Percentiles rank a stretch among this genome's conserved stretches.
phyloP scores from a whole-genome alignment of 2,888 invertebrate species.

The Mycogona germanica region DNA sequence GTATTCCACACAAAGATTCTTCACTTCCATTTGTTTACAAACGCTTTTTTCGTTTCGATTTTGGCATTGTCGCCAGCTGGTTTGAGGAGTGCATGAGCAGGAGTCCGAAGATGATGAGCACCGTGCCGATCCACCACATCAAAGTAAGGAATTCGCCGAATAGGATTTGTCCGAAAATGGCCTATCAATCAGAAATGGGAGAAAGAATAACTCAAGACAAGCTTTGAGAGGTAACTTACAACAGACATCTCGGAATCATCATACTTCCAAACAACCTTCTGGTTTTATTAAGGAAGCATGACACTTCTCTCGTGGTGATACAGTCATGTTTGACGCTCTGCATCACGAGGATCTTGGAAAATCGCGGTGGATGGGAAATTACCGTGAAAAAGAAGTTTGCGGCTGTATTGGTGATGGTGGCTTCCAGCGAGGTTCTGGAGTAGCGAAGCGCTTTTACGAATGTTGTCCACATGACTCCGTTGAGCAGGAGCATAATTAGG shows the following conservation, averaged over 20 bases:
- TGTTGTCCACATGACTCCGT: slow-evolving; percentile 39
- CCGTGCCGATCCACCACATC: slow-evolving; percentile 58
- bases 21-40: neutral
- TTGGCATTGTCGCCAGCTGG: slow-evolving; percentile 8
- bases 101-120: slow-evolving; percentile 55
- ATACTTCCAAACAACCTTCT: no score
- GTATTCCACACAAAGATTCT: no score
- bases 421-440: slow-evolving; percentile 37
- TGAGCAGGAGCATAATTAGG: slow-evolving; percentile 34
- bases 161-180: slow-evolving; percentile 50
- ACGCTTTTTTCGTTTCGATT: slow-evolving; percentile 1
- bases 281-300: neutral
- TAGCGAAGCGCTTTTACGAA: slow-evolving; percentile 38
- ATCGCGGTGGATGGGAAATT: slow-evolving; percentile 24
- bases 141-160: slow-evolving; percentile 56
- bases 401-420: slow-evolving; percentile 38
- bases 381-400: slow-evolving; percentile 39
- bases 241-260: no score
- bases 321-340: neutral
- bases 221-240: no score
- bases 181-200: slow-evolving; percentile 43
- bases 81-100: slow-evolving; percentile 40
- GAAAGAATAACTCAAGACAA: neutral
- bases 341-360: no score
- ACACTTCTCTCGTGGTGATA: neutral